Percentiles rank a stretch among this genome's conserved stretches.
These are phyloP conservation scores for Aythya baeri DNA, from an alignment of 2,113 vertebrate species.

Conservation along the genomic window DNA sequence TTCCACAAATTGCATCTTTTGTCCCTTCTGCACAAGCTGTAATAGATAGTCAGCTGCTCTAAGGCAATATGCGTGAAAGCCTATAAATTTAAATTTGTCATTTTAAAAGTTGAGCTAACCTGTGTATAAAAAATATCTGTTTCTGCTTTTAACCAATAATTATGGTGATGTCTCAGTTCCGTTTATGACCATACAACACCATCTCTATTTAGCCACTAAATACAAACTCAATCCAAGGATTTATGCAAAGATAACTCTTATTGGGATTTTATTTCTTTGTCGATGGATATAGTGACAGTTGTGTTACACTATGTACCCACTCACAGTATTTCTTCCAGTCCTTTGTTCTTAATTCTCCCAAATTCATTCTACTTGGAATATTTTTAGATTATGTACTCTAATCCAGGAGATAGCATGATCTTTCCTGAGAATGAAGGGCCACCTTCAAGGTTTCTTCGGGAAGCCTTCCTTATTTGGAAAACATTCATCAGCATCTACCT, in stretches of 20 bases:
- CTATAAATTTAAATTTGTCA: neutral
- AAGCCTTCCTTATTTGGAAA: neutral
- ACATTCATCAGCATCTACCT: neutral
- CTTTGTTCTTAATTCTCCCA: neutral
- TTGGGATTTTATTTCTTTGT: neutral
- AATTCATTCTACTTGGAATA: neutral
- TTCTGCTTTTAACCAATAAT: neutral
- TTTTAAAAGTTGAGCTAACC: neutral
- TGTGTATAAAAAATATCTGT: rapidly evolving
- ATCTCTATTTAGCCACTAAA: neutral
- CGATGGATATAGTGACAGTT: neutral
- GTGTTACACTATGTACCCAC: neutral
- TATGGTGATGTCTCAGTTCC: rapidly evolving
- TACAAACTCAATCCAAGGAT: neutral
- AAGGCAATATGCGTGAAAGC: neutral
- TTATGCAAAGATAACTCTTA: neutral
- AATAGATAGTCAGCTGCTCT: neutral
- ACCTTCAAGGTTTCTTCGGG: neutral
- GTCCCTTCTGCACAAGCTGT: neutral
- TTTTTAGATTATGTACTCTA: neutral
- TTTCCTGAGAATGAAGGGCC: neutral
- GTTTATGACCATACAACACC: neutral
- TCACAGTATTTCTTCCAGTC: neutral
- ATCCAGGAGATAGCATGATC: neutral
- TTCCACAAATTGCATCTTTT: neutral